Percentiles rank a stretch among this genome's conserved stretches.
phyloP scores from a whole-genome alignment of 2,113 vertebrate genomes.

The Eolophus roseicapilla region DNA sequence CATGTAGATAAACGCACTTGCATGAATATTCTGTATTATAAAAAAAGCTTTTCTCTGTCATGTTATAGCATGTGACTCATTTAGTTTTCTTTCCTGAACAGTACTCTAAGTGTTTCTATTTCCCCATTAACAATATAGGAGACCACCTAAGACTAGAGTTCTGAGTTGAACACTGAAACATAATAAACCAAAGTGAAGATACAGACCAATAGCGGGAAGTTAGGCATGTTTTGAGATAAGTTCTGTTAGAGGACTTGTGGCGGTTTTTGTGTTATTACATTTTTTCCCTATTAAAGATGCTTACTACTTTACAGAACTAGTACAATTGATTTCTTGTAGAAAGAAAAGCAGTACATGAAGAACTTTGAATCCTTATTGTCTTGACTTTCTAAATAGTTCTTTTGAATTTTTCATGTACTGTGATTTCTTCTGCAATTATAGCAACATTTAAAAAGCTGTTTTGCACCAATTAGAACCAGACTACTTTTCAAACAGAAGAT shows the following conservation, averaged over 20 bases:
- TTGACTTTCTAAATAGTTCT: background rate
- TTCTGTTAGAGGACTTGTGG: background rate
- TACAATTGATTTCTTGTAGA: background rate
- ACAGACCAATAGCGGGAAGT: rapidly evolving
- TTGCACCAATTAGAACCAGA: background rate
- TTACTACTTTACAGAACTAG: background rate
- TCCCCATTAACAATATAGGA: background rate
- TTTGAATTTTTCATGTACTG: background rate
- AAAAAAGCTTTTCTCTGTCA: background rate
- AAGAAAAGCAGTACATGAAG: background rate
- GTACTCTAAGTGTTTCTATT: background rate
- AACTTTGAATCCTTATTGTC: background rate
- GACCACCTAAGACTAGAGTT: background rate
- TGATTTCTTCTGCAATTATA: slow-evolving; percentile 17
- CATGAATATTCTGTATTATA: background rate
- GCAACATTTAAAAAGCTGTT: background rate
- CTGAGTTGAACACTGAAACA: background rate
- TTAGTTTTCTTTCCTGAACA: background rate
- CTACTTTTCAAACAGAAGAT: background rate
- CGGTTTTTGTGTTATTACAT: background rate
- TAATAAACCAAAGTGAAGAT: background rate
- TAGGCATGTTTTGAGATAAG: background rate
- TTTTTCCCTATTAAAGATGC: background rate
- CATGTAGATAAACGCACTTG: background rate
- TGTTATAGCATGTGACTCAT: background rate